phyloP scores from a whole-genome alignment of 92 coral and sea anemone genomes.

The Hydrozoanthus gracilis region DNA sequence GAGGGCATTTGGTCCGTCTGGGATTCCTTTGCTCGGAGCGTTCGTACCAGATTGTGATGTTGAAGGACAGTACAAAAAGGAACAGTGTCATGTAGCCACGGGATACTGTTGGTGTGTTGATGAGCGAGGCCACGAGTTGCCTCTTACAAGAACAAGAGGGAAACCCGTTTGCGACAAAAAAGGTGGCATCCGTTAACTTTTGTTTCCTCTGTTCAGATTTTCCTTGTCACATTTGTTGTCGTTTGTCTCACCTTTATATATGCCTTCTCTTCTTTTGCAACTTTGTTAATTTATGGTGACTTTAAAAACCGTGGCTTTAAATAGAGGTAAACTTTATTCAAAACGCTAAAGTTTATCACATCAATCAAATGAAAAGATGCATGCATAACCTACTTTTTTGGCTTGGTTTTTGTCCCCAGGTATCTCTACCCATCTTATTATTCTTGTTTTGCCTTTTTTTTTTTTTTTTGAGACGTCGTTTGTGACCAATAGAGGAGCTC shows the following conservation, averaged over 20 bases:
- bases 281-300: too few relatives aligned
- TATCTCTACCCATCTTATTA: too few relatives aligned
- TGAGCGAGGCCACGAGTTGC: conserved; percentile 72
- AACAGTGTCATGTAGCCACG: conserved; percentile 79
- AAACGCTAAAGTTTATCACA: too few relatives aligned
- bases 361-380: too few relatives aligned
- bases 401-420: too few relatives aligned
- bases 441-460: too few relatives aligned
- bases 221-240: background rate
- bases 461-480: too few relatives aligned
- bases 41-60: conserved; percentile 83
- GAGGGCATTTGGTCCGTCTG: conserved; percentile 74
- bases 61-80: conserved; percentile 70
- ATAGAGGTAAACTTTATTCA: too few relatives aligned
- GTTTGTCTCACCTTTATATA: background rate
- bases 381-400: too few relatives aligned
- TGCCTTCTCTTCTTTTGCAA: background rate
- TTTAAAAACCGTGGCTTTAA: too few relatives aligned
- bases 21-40: conserved; percentile 71
- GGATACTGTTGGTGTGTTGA: conserved; percentile 95
- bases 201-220: background rate
- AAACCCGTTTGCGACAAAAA: conserved; percentile 57
- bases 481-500: too few relatives aligned
- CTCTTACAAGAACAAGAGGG: conserved; percentile 69
- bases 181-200: conserved; percentile 6